Percentiles rank a stretch among this genome's conserved stretches.
Evolutionary conservation across 2,113 vertebrate species (phyloP).

Genomic region (Nymphicus hollandicus): DNA sequence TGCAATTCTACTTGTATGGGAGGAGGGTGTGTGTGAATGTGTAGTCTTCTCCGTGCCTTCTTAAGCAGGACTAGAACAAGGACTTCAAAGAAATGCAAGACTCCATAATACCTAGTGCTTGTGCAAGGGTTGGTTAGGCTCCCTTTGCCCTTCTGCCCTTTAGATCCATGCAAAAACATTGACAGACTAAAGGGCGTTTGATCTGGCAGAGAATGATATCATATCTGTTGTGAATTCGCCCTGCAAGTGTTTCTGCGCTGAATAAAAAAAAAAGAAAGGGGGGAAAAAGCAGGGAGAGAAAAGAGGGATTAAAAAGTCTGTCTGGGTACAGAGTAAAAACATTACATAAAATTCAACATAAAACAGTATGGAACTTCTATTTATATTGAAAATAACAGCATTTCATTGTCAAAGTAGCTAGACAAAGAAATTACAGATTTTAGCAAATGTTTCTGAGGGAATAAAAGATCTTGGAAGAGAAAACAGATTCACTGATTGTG

Average conservation of each 20-base stretch:
- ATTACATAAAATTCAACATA: neutral
- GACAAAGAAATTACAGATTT: neutral
- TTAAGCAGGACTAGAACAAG: neutral
- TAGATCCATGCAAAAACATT: neutral
- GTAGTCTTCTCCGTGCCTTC: neutral
- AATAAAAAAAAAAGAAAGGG: neutral
- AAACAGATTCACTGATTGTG: neutral
- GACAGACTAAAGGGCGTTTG: neutral
- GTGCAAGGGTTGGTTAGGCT: neutral
- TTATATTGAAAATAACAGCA: neutral
- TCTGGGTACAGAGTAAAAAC: neutral
- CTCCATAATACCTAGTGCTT: neutral
- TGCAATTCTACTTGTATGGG: neutral
- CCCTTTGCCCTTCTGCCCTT: neutral
- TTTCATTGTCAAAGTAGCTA: neutral
- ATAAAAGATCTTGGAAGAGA: neutral
- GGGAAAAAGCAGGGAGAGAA: fast-evolving
- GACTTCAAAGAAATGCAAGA: neutral
- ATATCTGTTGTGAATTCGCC: neutral
- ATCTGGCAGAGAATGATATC: neutral
- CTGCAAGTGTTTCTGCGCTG: neutral
- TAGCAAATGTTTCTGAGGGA: neutral
- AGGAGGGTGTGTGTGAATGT: no score
- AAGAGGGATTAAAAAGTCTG: neutral
- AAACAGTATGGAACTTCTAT: neutral